phyloP scores from a whole-genome alignment of 2,888 invertebrate genomes.

The Leptarthrus brevirostris region DNA sequence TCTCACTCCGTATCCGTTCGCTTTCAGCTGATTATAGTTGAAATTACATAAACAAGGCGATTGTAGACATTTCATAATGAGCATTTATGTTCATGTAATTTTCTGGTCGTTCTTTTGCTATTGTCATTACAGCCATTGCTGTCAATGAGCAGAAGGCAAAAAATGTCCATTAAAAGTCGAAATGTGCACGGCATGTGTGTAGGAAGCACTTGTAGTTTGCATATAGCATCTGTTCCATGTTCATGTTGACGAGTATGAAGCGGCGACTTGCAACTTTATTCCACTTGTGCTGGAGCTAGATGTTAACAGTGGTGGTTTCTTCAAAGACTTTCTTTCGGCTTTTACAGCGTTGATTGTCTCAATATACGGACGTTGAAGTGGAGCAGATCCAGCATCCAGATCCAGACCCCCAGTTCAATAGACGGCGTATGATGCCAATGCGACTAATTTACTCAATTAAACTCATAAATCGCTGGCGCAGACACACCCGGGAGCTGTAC shows the following conservation, averaged over 20 bases:
- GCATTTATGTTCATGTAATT: neutral
- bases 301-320: neutral
- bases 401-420: conserved; percentile 28
- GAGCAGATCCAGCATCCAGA: neutral
- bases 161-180: conserved; percentile 6
- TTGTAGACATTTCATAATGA: neutral
- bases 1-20: neutral
- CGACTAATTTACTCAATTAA: conserved; percentile 42
- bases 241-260: conserved; percentile 3
- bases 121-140: too few relatives aligned
- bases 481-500: conserved; percentile 28
- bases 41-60: neutral
- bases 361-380: neutral
- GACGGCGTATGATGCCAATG: conserved; percentile 30
- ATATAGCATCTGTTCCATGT: neutral
- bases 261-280: conserved; percentile 23
- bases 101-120: neutral
- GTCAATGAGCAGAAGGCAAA: neutral
- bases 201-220: neutral
- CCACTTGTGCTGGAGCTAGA: neutral
- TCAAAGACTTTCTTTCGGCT: conserved; percentile 1
- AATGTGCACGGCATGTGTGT: conserved; percentile 8
- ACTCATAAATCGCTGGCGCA: conserved; percentile 42
- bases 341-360: neutral
- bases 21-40: neutral